Conservation (phyloP, 92 coral and sea anemone species). For the Phenganax subtilis region DNA sequence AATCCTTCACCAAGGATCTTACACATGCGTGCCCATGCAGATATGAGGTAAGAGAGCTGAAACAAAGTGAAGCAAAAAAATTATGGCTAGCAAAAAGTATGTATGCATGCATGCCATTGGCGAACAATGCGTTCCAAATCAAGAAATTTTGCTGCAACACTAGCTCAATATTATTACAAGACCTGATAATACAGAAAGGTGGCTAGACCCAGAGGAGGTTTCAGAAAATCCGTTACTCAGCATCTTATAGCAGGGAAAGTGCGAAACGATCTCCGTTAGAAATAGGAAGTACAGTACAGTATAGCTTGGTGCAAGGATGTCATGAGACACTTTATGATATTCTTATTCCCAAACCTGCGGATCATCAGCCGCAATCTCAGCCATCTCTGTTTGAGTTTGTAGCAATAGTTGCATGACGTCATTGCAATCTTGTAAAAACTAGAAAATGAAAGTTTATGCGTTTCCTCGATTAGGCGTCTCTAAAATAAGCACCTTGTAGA, state of each 20-base stretch:
- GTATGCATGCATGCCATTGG: too few relatives aligned
- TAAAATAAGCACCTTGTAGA: too few relatives aligned
- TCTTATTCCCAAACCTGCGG: constrained; percentile 60
- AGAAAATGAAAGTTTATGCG: neutral
- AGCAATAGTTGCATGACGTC: constrained; percentile 92
- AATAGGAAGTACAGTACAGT: too few relatives aligned
- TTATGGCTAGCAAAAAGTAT: too few relatives aligned
- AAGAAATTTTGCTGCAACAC: neutral
- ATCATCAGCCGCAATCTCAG: constrained; percentile 86
- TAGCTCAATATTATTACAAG: neutral
- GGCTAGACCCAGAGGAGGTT: too few relatives aligned
- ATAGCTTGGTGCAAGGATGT: too few relatives aligned
- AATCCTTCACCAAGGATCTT: constrained; percentile 91
- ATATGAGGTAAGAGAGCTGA: constrained; percentile 92
- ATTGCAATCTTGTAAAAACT: constrained; percentile 91
- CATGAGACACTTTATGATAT: too few relatives aligned
- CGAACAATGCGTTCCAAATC: neutral
- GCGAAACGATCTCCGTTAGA: too few relatives aligned
- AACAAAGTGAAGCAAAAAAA: neutral
- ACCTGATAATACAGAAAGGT: too few relatives aligned
- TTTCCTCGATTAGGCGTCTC: too few relatives aligned
- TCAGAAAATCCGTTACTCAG: too few relatives aligned
- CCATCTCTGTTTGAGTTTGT: constrained; percentile 95
- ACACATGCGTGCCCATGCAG: constrained; percentile 99
- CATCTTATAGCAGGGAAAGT: too few relatives aligned